phyloP scores from a whole-genome alignment of 2,113 vertebrate species.

The Vireo altiloquus region DNA sequence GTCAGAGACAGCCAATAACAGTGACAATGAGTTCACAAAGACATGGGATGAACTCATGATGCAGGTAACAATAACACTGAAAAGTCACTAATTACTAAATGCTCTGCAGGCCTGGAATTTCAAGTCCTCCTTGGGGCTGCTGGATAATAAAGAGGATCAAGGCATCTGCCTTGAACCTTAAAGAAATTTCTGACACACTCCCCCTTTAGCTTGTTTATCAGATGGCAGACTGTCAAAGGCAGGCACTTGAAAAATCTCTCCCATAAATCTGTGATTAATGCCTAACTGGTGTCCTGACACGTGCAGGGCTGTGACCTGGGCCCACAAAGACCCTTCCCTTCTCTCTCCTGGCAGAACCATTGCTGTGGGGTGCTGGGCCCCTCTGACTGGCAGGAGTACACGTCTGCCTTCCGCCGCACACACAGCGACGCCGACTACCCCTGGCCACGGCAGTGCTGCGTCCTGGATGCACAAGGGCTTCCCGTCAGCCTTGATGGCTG shows the following conservation, averaged over 20 bases:
- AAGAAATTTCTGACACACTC: neutral
- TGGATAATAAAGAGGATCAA: neutral
- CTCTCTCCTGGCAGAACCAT: constrained; percentile 43
- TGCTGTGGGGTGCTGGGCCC: constrained; percentile 78
- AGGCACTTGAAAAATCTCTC: neutral
- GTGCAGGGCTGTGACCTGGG: neutral
- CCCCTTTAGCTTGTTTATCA: neutral
- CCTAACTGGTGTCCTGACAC: neutral
- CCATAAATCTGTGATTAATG: neutral
- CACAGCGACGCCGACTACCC: constrained; percentile 72
- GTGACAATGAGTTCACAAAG: constrained; percentile 66
- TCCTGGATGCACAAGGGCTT: constrained; percentile 31
- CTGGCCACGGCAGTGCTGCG: constrained; percentile 77
- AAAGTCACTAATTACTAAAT: constrained; percentile 13
- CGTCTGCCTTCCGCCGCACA: constrained; percentile 35
- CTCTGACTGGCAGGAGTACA: constrained; percentile 75
- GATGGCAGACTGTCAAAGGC: neutral
- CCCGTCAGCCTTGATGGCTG: constrained; percentile 65
- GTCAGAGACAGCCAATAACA: constrained; percentile 49
- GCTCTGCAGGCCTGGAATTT: constrained; percentile 4
- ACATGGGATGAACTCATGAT: constrained; percentile 79
- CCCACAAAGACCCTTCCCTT: neutral
- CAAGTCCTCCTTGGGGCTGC: neutral
- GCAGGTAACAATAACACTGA: constrained; percentile 58
- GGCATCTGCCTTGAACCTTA: neutral